These are phyloP conservation scores for Atractosteus spatula DNA, from an alignment of 2,113 vertebrate species.

Conservation along the genomic window DNA sequence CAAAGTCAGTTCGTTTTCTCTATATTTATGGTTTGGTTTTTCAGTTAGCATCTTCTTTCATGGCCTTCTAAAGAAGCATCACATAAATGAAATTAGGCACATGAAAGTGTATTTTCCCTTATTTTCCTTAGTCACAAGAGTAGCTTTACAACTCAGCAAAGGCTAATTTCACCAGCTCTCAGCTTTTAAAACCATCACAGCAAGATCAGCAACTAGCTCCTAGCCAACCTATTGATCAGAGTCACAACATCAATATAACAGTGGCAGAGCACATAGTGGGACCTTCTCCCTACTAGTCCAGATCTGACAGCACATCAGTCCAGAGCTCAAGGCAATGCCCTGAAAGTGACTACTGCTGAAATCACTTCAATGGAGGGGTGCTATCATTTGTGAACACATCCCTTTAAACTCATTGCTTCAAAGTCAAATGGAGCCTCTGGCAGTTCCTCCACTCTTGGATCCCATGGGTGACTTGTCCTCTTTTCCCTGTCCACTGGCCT, in stretches of 20 bases:
- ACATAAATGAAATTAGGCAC: constrained; percentile 3
- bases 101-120: not conserved
- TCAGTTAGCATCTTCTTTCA: constrained; percentile 27
- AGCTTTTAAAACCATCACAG: not conserved
- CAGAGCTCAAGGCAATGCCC: constrained; percentile 61
- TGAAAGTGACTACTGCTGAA: constrained; percentile 65
- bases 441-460: constrained; percentile 35
- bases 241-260: constrained; percentile 67
- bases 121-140: not conserved
- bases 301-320: constrained; percentile 40
- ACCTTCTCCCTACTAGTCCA: constrained; percentile 45
- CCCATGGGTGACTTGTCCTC: not conserved
- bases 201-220: constrained; percentile 34
- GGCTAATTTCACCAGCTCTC: constrained; percentile 34
- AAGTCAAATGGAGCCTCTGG: constrained; percentile 59
- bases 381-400: constrained; percentile 55
- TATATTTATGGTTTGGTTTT: too few relatives aligned
- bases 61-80: constrained; percentile 16
- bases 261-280: constrained; percentile 51
- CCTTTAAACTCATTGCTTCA: constrained; percentile 63
- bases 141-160: not conserved
- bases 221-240: constrained; percentile 62
- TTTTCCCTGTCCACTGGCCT: constrained; percentile 13
- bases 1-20: too few relatives aligned
- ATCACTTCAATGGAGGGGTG: constrained; percentile 56